Evolutionary conservation across 2,888 invertebrate species (phyloP), one percentile per base, ranked within the genome.

Genomic region (Arenicola marina): DNA sequence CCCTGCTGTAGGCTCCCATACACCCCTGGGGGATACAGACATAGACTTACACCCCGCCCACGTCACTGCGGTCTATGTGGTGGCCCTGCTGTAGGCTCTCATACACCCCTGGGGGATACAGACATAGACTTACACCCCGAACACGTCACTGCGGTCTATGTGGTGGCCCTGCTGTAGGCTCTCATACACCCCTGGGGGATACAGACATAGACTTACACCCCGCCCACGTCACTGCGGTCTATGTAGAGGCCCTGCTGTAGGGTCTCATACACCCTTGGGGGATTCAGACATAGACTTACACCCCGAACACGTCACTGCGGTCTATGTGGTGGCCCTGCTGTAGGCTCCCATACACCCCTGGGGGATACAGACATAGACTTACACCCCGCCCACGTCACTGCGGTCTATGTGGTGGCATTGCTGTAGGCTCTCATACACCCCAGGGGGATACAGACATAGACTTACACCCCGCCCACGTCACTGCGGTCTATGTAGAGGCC

Each of bases 391-490:
- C 67, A 91, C 87, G 78, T 91, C 90, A 48, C 86, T 84, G 48
- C 84, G 84, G 71, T 88, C 87, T 28, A 91, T 83, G 54, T 85
- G 84, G 45, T 86, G 84, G 59, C 87, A 87, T 45, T 85, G 82
- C 71, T 89, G 88, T 51, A 91, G 82, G 1, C 89, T 88, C 63
- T 87, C 85, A 68, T 77, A 81, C 32, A 81, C 75, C 44, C 79
- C 81, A n/a, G n/a, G n/a, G n/a, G n/a, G n/a, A n/a, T n/a, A n/a
- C n/a, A n/a, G n/a, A n/a, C n/a, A n/a, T n/a, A n/a, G n/a, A n/a
- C n/a, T n/a, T n/a, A n/a, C n/a, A n/a, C n/a, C n/a, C 79, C 87
- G 67, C 89, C 88, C 67, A 91, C 87, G 78, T 91, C 90, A 48
- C 86, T 84, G 48, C 84, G 84, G 71, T 88, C 87, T 28, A 91